These are phyloP conservation scores for Perizoma flavofasciatum DNA, from an alignment of 2,888 invertebrate species.

Conservation along the genomic window DNA sequence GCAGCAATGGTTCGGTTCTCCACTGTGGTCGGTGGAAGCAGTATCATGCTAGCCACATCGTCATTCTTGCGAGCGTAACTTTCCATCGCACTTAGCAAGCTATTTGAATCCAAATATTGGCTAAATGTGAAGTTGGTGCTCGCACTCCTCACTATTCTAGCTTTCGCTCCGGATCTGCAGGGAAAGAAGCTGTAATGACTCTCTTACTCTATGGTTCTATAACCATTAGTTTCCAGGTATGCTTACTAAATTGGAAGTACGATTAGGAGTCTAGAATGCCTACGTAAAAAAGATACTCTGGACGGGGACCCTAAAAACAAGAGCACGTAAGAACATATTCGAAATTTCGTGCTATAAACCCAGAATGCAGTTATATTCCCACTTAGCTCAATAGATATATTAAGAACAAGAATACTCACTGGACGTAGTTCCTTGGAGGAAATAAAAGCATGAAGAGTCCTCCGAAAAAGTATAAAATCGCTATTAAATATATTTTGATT, in stretches of 20 bases:
- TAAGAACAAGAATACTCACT: constrained; percentile 48
- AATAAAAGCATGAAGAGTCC: constrained; percentile 66
- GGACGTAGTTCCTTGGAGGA: constrained; percentile 72
- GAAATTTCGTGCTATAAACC: background rate
- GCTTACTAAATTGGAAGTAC: no score
- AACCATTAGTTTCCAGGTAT: no score
- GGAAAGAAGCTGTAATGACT: background rate
- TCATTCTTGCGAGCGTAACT: constrained; percentile 50
- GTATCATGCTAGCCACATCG: constrained; percentile 55
- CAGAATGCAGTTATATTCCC: no score
- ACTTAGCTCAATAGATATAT: background rate
- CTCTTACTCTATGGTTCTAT: no score
- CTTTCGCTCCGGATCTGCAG: constrained; percentile 69
- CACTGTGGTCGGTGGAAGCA: constrained; percentile 55
- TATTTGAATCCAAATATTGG: constrained; percentile 54
- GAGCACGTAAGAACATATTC: background rate
- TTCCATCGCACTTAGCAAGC: constrained; percentile 42
- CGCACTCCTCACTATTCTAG: constrained; percentile 55
- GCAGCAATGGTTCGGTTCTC: constrained; percentile 64
- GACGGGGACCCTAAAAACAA: no score
- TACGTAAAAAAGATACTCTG: no score
- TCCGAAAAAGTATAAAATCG: constrained; percentile 64
- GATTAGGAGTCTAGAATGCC: no score
- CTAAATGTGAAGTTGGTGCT: constrained; percentile 43
- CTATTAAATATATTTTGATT: constrained; percentile 69